Conservation (phyloP, 2,797 vertebrate species). For the Cetoscarus ocellatus region DNA sequence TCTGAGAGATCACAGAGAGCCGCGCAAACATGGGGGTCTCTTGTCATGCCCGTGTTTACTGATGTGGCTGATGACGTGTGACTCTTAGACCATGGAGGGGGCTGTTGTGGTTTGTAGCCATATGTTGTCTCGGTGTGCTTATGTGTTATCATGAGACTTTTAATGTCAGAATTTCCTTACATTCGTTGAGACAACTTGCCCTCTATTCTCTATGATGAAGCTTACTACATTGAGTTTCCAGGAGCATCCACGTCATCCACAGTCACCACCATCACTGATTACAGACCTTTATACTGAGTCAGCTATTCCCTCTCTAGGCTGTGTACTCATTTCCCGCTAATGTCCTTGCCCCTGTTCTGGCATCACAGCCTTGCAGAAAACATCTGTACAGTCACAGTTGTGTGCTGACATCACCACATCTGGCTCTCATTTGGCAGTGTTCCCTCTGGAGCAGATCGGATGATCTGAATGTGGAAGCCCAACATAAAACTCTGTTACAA, state of each 20-base stretch:
- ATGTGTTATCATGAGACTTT: slow-evolving; percentile 7
- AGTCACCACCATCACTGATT: slow-evolving; percentile 51
- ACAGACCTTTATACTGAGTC: slow-evolving; percentile 58
- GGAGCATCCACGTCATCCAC: slow-evolving; percentile 21
- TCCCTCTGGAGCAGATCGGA: slow-evolving; percentile 57
- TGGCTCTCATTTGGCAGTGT: slow-evolving; percentile 71
- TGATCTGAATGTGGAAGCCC: slow-evolving; percentile 29
- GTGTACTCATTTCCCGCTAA: slow-evolving; percentile 56
- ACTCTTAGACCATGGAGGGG: slow-evolving; percentile 48
- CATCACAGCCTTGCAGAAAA: slow-evolving; percentile 45
- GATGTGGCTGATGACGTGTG: slow-evolving; percentile 58
- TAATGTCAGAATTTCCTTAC: slow-evolving; percentile 17
- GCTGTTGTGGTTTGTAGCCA: slow-evolving; percentile 32
- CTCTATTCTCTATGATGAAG: slow-evolving; percentile 20
- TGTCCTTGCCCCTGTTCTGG: slow-evolving; percentile 32
- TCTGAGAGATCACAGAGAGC: slow-evolving; percentile 56
- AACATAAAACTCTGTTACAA: slow-evolving; percentile 23
- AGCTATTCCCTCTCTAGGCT: slow-evolving; percentile 37
- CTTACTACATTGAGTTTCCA: slow-evolving; percentile 37
- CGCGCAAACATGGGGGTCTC: slow-evolving; percentile 49
- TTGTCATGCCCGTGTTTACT: slow-evolving; percentile 58
- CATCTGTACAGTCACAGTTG: slow-evolving; percentile 50
- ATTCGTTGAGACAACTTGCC: slow-evolving; percentile 43
- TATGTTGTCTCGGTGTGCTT: slow-evolving; percentile 12
- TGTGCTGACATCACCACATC: slow-evolving; percentile 80